Conservation (phyloP, 1,140 invertebrate species). For the Plodia interpunctella region DNA sequence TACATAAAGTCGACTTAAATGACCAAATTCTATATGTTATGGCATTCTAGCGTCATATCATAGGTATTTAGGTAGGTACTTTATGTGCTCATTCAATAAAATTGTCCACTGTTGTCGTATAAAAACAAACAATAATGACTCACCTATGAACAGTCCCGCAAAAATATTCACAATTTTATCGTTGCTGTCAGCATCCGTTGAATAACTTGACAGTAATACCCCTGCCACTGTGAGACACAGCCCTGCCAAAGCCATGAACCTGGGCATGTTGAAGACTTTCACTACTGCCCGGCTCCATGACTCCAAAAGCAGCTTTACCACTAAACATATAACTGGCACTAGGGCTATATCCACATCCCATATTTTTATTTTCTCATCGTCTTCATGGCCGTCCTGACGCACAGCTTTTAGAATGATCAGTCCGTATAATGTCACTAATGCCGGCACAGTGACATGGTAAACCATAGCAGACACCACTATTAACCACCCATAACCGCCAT, state of each 20-base stretch:
- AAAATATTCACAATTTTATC: constrained; percentile 69
- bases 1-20: no score
- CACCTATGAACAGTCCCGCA: constrained; percentile 69
- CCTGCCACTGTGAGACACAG: constrained; percentile 71
- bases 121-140: constrained; percentile 13
- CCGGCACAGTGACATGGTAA: constrained; percentile 79
- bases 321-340: constrained; percentile 76
- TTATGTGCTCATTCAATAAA: no score
- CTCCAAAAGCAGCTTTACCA: constrained; percentile 74
- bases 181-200: constrained; percentile 52
- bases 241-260: constrained; percentile 72
- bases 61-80: no score
- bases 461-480: constrained; percentile 78
- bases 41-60: no score
- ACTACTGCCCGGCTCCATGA: constrained; percentile 78
- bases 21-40: no score
- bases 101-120: no score
- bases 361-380: constrained; percentile 58
- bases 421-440: constrained; percentile 76
- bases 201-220: constrained; percentile 66
- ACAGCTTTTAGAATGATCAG: constrained; percentile 72
- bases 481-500: constrained; percentile 82
- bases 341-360: constrained; percentile 76
- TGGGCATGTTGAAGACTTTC: constrained; percentile 74
- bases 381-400: constrained; percentile 55